A percentile compares a stretch with the other conserved stretches of the same genome.
phyloP scores from a whole-genome alignment of 2,888 invertebrate genomes.

The Sepiola atlantica region DNA sequence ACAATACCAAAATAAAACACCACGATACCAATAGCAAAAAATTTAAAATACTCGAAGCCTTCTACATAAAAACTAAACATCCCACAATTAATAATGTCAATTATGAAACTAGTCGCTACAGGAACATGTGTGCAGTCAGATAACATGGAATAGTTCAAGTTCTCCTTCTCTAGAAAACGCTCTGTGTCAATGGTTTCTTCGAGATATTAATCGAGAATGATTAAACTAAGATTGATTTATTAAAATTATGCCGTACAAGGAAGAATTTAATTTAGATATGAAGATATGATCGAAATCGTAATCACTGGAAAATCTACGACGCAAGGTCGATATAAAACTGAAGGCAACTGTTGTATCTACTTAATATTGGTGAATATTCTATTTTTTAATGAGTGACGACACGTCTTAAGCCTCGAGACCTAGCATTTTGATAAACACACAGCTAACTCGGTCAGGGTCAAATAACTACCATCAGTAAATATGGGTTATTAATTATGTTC shows the following conservation, averaged over 20 bases:
- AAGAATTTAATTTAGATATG: neutral
- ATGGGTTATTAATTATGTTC: neutral
- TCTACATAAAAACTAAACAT: too few relatives aligned
- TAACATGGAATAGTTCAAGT: too few relatives aligned
- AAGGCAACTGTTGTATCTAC: neutral
- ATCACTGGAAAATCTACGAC: neutral
- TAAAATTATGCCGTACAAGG: neutral
- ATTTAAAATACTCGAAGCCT: too few relatives aligned
- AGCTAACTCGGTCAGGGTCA: neutral
- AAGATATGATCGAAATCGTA: neutral
- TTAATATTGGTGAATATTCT: neutral
- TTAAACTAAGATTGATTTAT: neutral
- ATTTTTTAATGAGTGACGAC: constrained; percentile 8
- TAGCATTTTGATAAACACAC: neutral
- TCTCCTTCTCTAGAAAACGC: too few relatives aligned
- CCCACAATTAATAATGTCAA: too few relatives aligned
- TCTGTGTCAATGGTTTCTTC: too few relatives aligned
- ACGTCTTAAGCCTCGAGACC: neutral
- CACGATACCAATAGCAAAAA: too few relatives aligned
- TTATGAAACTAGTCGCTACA: too few relatives aligned
- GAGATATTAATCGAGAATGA: neutral
- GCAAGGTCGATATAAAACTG: neutral
- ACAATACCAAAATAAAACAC: too few relatives aligned
- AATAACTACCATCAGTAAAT: neutral
- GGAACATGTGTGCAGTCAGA: too few relatives aligned